phyloP scores from a whole-genome alignment of 2,797 vertebrate species.

The Fistularia commersonii region DNA sequence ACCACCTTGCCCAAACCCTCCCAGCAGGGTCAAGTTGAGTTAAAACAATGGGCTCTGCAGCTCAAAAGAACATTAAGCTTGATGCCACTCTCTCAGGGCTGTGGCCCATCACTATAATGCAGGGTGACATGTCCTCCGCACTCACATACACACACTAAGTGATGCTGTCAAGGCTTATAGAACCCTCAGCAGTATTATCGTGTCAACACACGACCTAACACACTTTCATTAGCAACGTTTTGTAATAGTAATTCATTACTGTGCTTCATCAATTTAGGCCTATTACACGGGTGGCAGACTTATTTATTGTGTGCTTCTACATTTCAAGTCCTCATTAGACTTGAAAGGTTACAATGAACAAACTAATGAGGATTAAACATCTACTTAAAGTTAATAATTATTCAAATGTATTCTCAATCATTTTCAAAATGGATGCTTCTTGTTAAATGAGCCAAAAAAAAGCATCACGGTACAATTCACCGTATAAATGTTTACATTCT shows the following conservation, averaged over 20 bases:
- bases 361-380: conserved; percentile 36
- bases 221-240: conserved; percentile 42
- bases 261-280: conserved; percentile 39
- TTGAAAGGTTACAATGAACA: conserved; percentile 21
- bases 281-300: conserved; percentile 37
- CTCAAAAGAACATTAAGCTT: conserved; percentile 55
- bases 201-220: conserved; percentile 31
- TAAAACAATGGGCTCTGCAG: conserved; percentile 38
- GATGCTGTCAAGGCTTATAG: conserved; percentile 16
- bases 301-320: conserved; percentile 45
- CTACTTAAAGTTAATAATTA: conserved; percentile 21
- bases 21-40: conserved; percentile 46
- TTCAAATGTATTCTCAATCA: background rate
- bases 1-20: conserved; percentile 19
- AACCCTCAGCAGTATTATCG: conserved; percentile 19
- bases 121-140: conserved; percentile 42
- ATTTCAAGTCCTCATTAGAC: conserved; percentile 28
- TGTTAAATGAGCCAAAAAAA: background rate
- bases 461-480: background rate
- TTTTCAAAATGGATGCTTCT: background rate
- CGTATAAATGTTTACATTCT: too few species aligned
- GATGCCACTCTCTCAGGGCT: conserved; percentile 43
- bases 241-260: conserved; percentile 43
- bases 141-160: conserved; percentile 14
- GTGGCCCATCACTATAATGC: conserved; percentile 49